A percentile compares a stretch with the other conserved stretches of the same genome.
Evolutionary conservation across 1,140 invertebrate species (phyloP).

Genomic region (Platyscapa corneri): DNA sequence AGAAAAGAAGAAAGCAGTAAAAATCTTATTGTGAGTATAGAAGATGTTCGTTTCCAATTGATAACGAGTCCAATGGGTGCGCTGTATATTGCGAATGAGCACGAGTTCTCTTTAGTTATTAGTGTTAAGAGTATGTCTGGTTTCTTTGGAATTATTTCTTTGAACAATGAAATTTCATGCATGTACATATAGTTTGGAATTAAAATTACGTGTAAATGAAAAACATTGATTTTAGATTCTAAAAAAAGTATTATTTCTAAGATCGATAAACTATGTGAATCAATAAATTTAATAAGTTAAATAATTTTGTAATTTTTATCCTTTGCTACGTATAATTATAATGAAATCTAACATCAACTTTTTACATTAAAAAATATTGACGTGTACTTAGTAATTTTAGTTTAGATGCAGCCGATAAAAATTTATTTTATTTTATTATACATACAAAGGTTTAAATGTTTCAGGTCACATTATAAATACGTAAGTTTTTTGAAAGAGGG

Average conservation of each 20-base stretch:
- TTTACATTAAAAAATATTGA: neutral
- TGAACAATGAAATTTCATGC: neutral
- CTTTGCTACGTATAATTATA: neutral
- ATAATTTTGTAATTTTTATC: neutral
- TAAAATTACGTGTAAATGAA: constrained; percentile 23
- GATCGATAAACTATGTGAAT: neutral
- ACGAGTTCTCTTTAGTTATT: constrained; percentile 18
- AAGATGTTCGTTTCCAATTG: neutral
- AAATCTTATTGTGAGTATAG: neutral
- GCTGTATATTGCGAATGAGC: constrained; percentile 28
- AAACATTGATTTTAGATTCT: constrained; percentile 13
- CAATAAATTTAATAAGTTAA: constrained; percentile 3
- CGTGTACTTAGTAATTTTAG: neutral
- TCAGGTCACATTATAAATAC: neutral
- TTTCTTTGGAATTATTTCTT: neutral
- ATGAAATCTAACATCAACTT: neutral
- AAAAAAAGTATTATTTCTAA: constrained; percentile 11
- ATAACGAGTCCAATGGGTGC: constrained; percentile 18
- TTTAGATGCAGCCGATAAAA: neutral
- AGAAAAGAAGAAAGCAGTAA: neutral
- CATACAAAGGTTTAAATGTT: neutral
- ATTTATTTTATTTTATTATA: too few species aligned
- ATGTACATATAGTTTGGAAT: constrained; percentile 1
- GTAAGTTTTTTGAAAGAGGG: neutral
- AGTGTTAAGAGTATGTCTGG: neutral